Evolutionary conservation across 1,140 invertebrate genomes (phyloP).

Genomic region (Microplitis demolitor): DNA sequence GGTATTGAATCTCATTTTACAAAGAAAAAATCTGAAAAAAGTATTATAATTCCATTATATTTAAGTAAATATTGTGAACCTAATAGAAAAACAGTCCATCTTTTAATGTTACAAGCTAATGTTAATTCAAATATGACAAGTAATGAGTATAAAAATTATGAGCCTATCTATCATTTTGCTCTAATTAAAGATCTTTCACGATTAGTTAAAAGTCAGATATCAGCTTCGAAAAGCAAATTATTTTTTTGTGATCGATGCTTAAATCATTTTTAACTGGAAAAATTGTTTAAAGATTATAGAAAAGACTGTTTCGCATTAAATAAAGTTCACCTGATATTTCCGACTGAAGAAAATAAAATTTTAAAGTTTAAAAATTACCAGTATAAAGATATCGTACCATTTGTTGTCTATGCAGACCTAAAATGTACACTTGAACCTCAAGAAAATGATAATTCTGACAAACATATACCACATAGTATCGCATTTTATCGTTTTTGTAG

Average conservation of each 20-base stretch:
- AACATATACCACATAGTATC: conserved; percentile 22
- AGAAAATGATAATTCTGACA: conserved; percentile 7
- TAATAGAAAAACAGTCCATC: conserved; percentile 22
- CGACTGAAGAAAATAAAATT: conserved; percentile 1
- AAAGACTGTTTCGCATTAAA: conserved; percentile 16
- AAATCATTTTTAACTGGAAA: conserved; percentile 9
- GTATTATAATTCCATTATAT: conserved; percentile 42
- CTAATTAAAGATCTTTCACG: conserved; percentile 27
- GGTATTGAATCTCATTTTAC: not conserved
- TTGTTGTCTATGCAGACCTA: conserved; percentile 29
- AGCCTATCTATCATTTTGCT: conserved; percentile 21
- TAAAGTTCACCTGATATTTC: conserved; percentile 10
- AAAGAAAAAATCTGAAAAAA: conserved; percentile 4
- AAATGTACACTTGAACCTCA: conserved; percentile 22
- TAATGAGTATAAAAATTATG: not conserved
- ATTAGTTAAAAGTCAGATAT: conserved; percentile 24
- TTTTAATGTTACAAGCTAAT: conserved; percentile 18
- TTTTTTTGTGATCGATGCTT: conserved; percentile 29
- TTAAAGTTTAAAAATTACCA: conserved; percentile 31
- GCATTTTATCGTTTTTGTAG: conserved; percentile 21
- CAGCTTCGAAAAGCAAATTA: not conserved
- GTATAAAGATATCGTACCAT: conserved; percentile 26
- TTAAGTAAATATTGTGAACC: conserved; percentile 38
- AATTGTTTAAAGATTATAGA: conserved; percentile 8
- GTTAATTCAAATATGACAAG: not conserved